Percentiles rank a stretch among this genome's conserved stretches.
Conservation (phyloP, 2,113 vertebrate genomes). For the Phasianus colchicus region DNA sequence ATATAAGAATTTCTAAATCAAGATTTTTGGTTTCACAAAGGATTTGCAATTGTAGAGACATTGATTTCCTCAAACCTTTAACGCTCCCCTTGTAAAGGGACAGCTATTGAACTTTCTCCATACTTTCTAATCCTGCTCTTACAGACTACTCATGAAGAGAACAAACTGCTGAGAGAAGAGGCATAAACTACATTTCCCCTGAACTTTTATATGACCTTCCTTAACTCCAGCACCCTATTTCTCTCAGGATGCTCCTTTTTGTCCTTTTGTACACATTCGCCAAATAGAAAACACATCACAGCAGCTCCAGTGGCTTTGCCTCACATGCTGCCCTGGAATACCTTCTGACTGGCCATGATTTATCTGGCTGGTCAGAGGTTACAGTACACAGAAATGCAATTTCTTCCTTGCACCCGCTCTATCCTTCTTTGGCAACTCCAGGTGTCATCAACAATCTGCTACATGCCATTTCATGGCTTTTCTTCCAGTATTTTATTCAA, state of each 20-base stretch:
- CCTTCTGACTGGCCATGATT: slow-evolving; percentile 57
- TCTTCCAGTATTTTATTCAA: slow-evolving; percentile 29
- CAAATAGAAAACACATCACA: not conserved
- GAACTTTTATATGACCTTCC: not conserved
- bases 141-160: not conserved
- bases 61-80: not conserved
- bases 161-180: not conserved
- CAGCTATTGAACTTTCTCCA: not conserved
- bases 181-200: not conserved
- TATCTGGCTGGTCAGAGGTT: slow-evolving; percentile 69
- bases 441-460: slow-evolving; percentile 59
- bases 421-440: slow-evolving; percentile 65
- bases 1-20: not conserved
- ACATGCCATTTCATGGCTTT: slow-evolving; percentile 10
- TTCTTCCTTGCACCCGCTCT: slow-evolving; percentile 52
- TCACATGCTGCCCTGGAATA: not conserved
- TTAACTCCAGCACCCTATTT: not conserved
- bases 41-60: not conserved
- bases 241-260: not conserved
- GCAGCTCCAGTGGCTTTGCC: not conserved
- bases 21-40: not conserved
- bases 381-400: slow-evolving; percentile 73
- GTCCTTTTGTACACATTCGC: not conserved
- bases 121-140: not conserved
- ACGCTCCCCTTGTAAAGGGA: not conserved